Evolutionary conservation across 2,888 invertebrate species (phyloP).

Genomic region (Callimorpha dominula): DNA sequence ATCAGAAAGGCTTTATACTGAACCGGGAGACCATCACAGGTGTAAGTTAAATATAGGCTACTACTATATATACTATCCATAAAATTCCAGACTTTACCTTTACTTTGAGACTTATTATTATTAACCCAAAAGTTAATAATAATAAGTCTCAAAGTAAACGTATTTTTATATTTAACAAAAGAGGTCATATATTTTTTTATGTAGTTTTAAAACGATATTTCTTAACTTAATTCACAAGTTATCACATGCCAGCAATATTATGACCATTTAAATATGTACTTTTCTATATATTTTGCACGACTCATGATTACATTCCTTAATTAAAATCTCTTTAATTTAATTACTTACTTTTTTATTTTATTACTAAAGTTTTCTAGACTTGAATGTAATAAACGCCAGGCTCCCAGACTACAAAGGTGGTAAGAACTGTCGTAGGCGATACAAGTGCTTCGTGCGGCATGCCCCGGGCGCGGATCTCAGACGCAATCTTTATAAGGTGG

Average conservation of each 20-base stretch:
- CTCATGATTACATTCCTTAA: no score
- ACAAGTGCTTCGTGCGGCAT: constrained; percentile 79
- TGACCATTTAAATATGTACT: background rate
- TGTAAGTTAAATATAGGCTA: background rate
- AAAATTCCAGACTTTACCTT: background rate
- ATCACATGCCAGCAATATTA: background rate
- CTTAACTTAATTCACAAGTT: background rate
- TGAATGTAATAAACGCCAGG: background rate
- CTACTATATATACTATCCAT: background rate
- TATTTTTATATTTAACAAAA: background rate
- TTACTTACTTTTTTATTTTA: background rate
- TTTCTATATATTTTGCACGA: no score
- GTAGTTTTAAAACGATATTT: background rate
- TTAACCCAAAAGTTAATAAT: no score
- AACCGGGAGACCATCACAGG: no score
- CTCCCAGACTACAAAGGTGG: constrained; percentile 57
- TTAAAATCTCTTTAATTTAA: no score
- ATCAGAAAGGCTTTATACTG: no score
- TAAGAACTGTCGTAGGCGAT: constrained; percentile 75
- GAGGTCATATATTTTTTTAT: background rate
- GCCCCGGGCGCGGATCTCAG: constrained; percentile 76
- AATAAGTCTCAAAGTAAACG: background rate
- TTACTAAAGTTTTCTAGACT: background rate
- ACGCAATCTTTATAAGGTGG: constrained; percentile 86
- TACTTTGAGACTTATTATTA: no score